Evolutionary conservation across 2,888 invertebrate genomes (phyloP), one percentile per base, ranked within the genome.

Genomic region (Nebria salina): DNA sequence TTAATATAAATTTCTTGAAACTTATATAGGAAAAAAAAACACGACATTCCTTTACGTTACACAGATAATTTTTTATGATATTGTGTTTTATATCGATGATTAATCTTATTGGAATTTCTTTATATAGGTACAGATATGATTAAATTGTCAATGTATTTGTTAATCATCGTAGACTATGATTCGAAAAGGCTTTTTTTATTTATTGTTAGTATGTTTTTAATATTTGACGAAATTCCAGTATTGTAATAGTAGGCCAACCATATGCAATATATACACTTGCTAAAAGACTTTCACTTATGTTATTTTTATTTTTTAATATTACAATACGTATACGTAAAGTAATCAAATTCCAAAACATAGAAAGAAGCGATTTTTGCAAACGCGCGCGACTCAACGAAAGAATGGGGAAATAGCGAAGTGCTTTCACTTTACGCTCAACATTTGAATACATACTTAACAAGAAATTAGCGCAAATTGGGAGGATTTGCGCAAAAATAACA

Each of bases 31-130:
- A 20, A 20, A 20, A 20, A 20, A 20, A 54, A 54, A 13, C 8
- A 54, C 54, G 4, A 54, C 54, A 54, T 54, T 54, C 54, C 54
- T 54, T 8, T 54, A 34, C 34, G 34, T 34, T 34, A 13, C 13
- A 54, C 8, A 54, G 54, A 54, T 54, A 54, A 54, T 54, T 54
- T 54, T 54, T 54, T 54, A 13, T 54, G 4, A 54, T 54, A 54
- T 54, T 54, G 54, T 13, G 54, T 77, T 77, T 77, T 77, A 64
- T 72, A 75, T 26, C 76, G 41, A 76, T 76, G 76, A 76, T 76
- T 76, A 76, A 76, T 76, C 76, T 68, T 42, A 54, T 66, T 70
- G 70, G 76, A 26, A 76, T 70, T 76, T 54, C 8, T 54, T 76
- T 76, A 65, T 76, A 68, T 76, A 76, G 34, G 34, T 70, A 70